Base-by-base conservation (phyloP, 92 coral and sea anemone genomes). In the Chrysogorgia sp. region DNA sequence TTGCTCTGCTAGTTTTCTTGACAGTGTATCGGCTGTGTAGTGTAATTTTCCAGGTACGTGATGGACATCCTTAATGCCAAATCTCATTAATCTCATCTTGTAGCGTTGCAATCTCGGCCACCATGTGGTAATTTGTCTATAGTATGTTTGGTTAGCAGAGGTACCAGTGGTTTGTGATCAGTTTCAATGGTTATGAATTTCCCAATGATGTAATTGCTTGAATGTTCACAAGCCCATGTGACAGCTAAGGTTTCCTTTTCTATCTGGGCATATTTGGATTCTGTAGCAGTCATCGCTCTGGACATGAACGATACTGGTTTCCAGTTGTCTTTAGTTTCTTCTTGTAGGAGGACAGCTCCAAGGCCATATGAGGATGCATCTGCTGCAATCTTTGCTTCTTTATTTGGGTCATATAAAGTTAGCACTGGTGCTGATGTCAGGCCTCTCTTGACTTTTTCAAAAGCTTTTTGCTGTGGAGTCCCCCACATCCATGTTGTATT, bases 221-320 rank as follows among this genome's bases (percentile, higher is more conserved):
- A 84, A 35, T 48, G 43, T 31, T 84, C 72, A 61, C 88, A 78
- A 28, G 63, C 84, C 74, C 64, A 85, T 28, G 85, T 85, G 2
- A 85, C 74, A 15, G 88, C 81, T 8, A 85, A 80, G 14, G 92
- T 82, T 48, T 82, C 90, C 58, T 89, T 85, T 37, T 89, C 83
- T 19, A 82, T 79, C 63, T 85, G 84, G 17, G 80, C 70, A 34
- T 84, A 84, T 61, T 52, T 78, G 5, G 75, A 43, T 40, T 84
- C 88, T 0, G 84, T 71, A 14, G 75, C 75, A 10, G 88, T 66
- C 88, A 84, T 77, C 48, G 83, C 62, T 68, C 80, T 67, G 47
- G 61, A 77, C 14, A 58, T 58, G 63, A 58, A n/a, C 10, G 63
- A n/a, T n/a, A 58, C n/a, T 20, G 86, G 86, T 63, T 67, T 81